Conservation (phyloP, 2,113 vertebrate species). For the Melospiza georgiana region DNA sequence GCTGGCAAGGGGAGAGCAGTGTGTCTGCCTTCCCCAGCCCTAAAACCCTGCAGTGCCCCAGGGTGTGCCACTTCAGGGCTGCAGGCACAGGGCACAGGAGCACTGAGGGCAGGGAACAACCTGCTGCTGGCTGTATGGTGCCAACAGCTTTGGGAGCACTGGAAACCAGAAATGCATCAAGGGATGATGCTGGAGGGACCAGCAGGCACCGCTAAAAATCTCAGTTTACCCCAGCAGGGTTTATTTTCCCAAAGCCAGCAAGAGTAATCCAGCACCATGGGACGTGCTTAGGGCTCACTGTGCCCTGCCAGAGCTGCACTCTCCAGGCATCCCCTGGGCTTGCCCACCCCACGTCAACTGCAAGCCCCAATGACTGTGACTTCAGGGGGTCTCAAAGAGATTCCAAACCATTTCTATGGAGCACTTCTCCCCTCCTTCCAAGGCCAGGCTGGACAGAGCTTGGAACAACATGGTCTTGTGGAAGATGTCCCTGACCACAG, state of each 20-base stretch:
- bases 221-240: not conserved
- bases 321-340: not conserved
- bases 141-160: not conserved
- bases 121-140: not conserved
- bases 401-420: not conserved
- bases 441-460: not conserved
- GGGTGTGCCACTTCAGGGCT: not conserved
- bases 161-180: not conserved
- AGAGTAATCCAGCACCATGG: accelerated
- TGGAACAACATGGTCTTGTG: not conserved
- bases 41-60: accelerated
- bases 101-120: not conserved
- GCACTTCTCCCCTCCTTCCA: not conserved
- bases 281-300: not conserved
- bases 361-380: not conserved
- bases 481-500: not conserved
- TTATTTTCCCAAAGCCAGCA: not conserved
- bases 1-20: accelerated
- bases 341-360: accelerated
- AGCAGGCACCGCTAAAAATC: not conserved
- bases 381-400: not conserved
- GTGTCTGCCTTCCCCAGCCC: not conserved
- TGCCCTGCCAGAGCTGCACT: not conserved
- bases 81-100: not conserved
- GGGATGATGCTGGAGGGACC: not conserved